Evolutionary conservation across 1,140 invertebrate species (phyloP).

Genomic region (Sycophaga agraensis): DNA sequence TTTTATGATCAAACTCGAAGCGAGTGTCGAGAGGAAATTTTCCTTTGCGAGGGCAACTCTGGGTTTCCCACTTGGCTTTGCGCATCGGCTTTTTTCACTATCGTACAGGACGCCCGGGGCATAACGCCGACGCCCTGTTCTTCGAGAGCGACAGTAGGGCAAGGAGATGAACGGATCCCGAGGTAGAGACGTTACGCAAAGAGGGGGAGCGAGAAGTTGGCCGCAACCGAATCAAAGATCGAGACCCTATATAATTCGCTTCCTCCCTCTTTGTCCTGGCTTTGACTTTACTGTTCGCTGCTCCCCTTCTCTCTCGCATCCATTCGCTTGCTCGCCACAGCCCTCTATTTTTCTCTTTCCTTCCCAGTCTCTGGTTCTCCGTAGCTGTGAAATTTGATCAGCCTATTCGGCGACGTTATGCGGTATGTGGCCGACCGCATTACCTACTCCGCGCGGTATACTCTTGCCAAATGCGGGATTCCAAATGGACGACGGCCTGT

Average conservation of each 20-base stretch:
- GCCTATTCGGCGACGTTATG: slow-evolving; percentile 7
- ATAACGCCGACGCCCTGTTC: background rate
- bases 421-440: slow-evolving; percentile 9
- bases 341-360: background rate
- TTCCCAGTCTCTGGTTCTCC: background rate
- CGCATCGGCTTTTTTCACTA: background rate
- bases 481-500: slow-evolving; percentile 8
- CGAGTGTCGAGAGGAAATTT: slow-evolving; percentile 11
- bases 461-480: slow-evolving; percentile 16
- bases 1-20: slow-evolving; percentile 1
- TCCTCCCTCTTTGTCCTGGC: no score
- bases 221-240: no score
- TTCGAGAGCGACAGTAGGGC: background rate
- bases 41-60: slow-evolving; percentile 8
- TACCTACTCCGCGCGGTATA: slow-evolving; percentile 9
- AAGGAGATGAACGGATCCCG: background rate
- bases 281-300: no score
- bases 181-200: no score
- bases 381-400: slow-evolving; percentile 14
- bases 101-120: background rate
- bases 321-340: background rate
- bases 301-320: no score
- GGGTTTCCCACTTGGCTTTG: background rate
- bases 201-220: no score
- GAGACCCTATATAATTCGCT: no score